Base-by-base conservation (phyloP, 2,888 invertebrate species). In the Deilephila porcellus region DNA sequence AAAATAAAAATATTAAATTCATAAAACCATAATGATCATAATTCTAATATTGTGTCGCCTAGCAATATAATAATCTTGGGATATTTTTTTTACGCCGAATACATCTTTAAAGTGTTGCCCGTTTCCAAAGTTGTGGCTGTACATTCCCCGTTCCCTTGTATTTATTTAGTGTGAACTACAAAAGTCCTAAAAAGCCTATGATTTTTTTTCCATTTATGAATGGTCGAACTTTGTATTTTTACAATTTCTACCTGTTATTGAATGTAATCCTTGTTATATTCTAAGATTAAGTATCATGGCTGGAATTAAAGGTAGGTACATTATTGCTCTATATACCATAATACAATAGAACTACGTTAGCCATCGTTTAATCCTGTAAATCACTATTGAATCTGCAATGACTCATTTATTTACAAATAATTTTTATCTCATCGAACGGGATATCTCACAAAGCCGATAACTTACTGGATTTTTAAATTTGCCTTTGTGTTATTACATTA, bases 321-420 rank as follows among this genome's bases (percentile, higher is more conserved):
- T 20, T 19, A 70, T 74, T 3, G 11, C 53, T 67, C n/a, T 52
- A 7, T 52, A 67, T 6, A n/a, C 34, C 8, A 64, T 5, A 72
- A 17, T 52, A 72, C 20, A 56, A 34, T 71, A n/a, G 19, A 34
- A 71, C 6, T 25, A n/a, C 56, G 11, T 29, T 53, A 32, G 19
- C 2, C 17, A n/a, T 11, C 7, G 19, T 29, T 17, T 17, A 19
- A 59, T 14, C 17, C 17, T 7, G 17, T 25, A 80, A 82, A 84
- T 80, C 81, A 79, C 78, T 78, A 79, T 81, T 76, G 67, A 74
- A 72, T 72, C 74, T 72, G 71, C 74, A 81, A 86, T 93, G 92
- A 92, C 85, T 93, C 92, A 93, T 87, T 75, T 92, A 92, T 92
- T 92, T 92, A 91, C 89, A 85, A 91, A 90, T 88, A 87, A 73